phyloP scores from a whole-genome alignment of 2,113 vertebrate genomes.

The Pedetes capensis region DNA sequence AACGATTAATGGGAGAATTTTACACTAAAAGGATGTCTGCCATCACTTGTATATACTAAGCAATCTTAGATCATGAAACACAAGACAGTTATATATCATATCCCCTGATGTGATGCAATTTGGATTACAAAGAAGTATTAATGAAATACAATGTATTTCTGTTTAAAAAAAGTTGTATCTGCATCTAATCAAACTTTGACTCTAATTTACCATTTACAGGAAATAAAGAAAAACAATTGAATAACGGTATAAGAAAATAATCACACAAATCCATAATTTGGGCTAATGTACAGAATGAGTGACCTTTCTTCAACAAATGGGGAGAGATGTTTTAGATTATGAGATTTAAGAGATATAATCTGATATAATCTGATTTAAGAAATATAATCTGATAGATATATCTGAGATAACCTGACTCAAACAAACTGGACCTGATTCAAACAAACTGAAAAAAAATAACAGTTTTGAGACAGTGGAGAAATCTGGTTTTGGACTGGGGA shows the following conservation, averaged over 20 bases:
- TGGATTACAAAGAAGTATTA: not conserved
- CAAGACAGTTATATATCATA: too few relatives aligned
- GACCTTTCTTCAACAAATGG: not conserved
- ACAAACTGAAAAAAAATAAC: too few relatives aligned
- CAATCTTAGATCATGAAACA: not conserved
- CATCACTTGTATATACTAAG: not conserved
- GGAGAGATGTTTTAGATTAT: conserved; percentile 1
- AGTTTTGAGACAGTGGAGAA: conserved; percentile 43
- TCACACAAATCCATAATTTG: conserved; percentile 18
- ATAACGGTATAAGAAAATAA: not conserved
- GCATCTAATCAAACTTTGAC: conserved; percentile 14
- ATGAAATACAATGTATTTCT: conserved; percentile 30
- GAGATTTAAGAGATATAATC: not conserved
- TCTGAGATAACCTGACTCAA: too few relatives aligned
- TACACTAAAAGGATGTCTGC: not conserved
- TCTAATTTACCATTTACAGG: not conserved
- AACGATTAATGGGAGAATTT: not conserved
- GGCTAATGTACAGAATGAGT: not conserved
- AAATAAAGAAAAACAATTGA: not conserved
- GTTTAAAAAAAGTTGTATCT: not conserved
- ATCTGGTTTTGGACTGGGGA: not conserved
- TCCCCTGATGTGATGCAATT: not conserved
- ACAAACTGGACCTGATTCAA: too few relatives aligned
- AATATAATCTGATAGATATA: too few relatives aligned
- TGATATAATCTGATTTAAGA: too few relatives aligned